Evolutionary conservation across 92 coral and sea anemone species (phyloP).

Genomic region (Zoanthus solanderi): DNA sequence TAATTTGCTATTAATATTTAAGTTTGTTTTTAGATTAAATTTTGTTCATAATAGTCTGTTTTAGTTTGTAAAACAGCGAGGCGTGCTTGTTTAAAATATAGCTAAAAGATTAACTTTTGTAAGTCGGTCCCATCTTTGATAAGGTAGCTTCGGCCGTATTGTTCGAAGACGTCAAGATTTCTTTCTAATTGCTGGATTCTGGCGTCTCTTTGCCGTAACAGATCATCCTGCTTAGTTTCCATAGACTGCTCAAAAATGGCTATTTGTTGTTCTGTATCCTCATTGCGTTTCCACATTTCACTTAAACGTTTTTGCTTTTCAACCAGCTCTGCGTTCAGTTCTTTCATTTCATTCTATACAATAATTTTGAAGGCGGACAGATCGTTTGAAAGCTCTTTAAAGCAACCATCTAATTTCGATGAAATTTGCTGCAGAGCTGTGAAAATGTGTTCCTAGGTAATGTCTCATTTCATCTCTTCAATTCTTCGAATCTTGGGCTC

Average conservation of each 20-base stretch:
- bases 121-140: not conserved
- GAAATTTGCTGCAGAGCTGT: not conserved
- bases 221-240: not conserved
- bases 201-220: not conserved
- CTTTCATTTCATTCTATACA: too few species aligned
- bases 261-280: not conserved
- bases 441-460: too few species aligned
- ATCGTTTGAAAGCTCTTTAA: too few species aligned
- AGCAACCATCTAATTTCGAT: not conserved
- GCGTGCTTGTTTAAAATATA: not conserved
- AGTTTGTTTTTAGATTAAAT: not conserved
- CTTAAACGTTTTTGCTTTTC: too few species aligned
- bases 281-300: too few species aligned
- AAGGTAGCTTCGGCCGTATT: not conserved
- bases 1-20: too few species aligned
- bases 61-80: not conserved
- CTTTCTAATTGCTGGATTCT: not conserved
- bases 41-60: not conserved
- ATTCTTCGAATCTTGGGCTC: too few species aligned
- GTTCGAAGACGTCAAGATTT: not conserved
- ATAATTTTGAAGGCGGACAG: too few species aligned
- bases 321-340: too few species aligned
- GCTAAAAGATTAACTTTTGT: not conserved
- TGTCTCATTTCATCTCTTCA: too few species aligned
- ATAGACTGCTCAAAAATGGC: not conserved